These are phyloP conservation scores for Gymnoscopelus microlampas DNA, from an alignment of 2,797 vertebrate species.

Conservation along the genomic window DNA sequence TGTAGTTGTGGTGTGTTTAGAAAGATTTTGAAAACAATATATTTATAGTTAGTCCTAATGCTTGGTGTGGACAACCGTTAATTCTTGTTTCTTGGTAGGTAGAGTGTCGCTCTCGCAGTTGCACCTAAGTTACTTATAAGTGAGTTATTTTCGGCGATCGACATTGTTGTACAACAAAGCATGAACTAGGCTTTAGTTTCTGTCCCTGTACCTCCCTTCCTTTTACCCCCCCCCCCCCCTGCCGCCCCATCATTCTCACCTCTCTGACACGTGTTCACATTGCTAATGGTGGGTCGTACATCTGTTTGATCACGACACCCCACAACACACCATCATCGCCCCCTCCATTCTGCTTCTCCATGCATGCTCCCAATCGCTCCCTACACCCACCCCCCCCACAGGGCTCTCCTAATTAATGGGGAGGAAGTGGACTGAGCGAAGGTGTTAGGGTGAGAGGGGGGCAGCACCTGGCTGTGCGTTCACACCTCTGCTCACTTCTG, in stretches of 20 bases:
- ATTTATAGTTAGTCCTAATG: no score
- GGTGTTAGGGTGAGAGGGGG: conserved; percentile 68
- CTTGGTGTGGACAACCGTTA: no score
- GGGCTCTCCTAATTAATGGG: conserved; percentile 70
- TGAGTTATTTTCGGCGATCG: no score
- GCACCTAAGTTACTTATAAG: no score
- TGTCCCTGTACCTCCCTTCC: not conserved
- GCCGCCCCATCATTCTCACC: not conserved
- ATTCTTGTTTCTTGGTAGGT: no score
- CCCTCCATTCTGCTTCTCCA: not conserved
- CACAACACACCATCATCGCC: not conserved
- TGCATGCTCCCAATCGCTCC: no score
- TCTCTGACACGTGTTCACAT: conserved; percentile 18
- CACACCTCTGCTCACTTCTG: conserved; percentile 73
- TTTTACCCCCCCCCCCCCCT: not conserved
- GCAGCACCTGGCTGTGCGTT: conserved; percentile 65
- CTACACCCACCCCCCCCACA: conserved; percentile 19
- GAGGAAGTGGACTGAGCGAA: conserved; percentile 71
- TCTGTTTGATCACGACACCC: conserved; percentile 51
- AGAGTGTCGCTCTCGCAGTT: no score
- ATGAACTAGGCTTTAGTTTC: not conserved
- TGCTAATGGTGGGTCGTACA: conserved; percentile 47
- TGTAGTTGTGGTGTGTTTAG: no score
- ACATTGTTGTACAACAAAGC: no score
- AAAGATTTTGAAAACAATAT: no score